Conservation (phyloP, 1,140 invertebrate genomes). For the Philotrypesis tridentata region DNA sequence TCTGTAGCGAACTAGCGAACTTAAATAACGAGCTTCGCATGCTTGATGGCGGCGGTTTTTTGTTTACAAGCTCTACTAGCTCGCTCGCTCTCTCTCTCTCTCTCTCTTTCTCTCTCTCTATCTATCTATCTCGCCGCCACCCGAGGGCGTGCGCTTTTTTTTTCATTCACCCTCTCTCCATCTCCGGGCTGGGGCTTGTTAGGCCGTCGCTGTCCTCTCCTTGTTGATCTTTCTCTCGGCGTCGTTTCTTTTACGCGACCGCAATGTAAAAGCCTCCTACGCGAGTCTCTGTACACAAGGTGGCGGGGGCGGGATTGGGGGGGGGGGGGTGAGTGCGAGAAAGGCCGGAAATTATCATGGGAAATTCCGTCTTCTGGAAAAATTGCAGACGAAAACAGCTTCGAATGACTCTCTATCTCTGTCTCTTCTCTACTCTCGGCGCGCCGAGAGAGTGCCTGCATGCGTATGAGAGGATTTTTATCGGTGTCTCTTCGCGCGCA, state of each 20-base stretch:
- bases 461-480: constrained; percentile 12
- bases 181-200: constrained; percentile 23
- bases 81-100: not conserved
- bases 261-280: not conserved
- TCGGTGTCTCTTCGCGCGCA: not conserved
- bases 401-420: not conserved
- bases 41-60: constrained; percentile 56
- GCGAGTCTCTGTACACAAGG: not conserved
- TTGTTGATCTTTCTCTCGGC: constrained; percentile 27
- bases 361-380: constrained; percentile 16
- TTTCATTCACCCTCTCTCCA: too few relatives aligned
- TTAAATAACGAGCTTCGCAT: constrained; percentile 59
- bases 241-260: not conserved
- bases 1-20: constrained; percentile 24
- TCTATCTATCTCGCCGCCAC: too few relatives aligned
- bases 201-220: not conserved
- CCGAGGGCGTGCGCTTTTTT: not conserved
- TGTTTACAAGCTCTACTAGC: constrained; percentile 48
- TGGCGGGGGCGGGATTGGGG: not conserved
- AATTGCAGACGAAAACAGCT: constrained; percentile 20
- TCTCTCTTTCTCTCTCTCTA: not conserved
- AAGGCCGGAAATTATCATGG: constrained; percentile 10
- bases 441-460: not conserved
- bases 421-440: not conserved
- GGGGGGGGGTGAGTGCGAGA: not conserved